Evolutionary conservation across 2,113 vertebrate genomes (phyloP), one percentile per base, ranked within the genome.

Genomic region (Merops nubicus): DNA sequence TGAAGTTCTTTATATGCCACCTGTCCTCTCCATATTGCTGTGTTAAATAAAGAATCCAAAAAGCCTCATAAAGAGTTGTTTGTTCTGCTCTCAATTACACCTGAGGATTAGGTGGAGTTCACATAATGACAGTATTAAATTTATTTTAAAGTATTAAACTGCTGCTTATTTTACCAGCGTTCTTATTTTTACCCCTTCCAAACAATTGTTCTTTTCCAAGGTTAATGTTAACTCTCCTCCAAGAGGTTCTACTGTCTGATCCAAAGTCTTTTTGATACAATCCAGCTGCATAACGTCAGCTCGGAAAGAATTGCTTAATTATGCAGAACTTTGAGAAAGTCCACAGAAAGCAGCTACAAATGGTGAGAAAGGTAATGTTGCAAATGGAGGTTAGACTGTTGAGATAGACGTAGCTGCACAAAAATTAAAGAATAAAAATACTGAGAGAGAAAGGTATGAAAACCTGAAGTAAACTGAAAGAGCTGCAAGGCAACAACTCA

Each of bases 221-320:
- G 47, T 79, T 53, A 54, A 63, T 70, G 77, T 31, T 57, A 77
- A 18, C 29, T 73, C 34, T 84, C 4, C 14, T 73, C 36, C 25
- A 77, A 63, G 31, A 75, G 9, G 22, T 74, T 54, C 31, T 31
- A 29, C 12, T 21, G 22, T 65, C 45, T 77, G 63, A 51, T 85
- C 12, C 20, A 38, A 70, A 74, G 29, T 26, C 51, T 51, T 45
- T 90, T 26, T 64, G 19, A 42, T 14, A 12, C 8, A 77, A 10
- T 31, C 28, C 36, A 91, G n/a, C 31, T 86, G 15, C 40, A 77
- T 12, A 48, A 48, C 5, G 11, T 40, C 0, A 0, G 5, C 19
- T 59, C 40, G 62, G 60, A 57, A 34, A 70, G 89, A 87, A 84
- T 7, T 15, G 45, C 6, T 28, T 31, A 62, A 19, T 40, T 74